These are phyloP conservation scores for Drosophila paranaensis DNA, from an alignment of 2,888 invertebrate genomes.

Conservation along the genomic window DNA sequence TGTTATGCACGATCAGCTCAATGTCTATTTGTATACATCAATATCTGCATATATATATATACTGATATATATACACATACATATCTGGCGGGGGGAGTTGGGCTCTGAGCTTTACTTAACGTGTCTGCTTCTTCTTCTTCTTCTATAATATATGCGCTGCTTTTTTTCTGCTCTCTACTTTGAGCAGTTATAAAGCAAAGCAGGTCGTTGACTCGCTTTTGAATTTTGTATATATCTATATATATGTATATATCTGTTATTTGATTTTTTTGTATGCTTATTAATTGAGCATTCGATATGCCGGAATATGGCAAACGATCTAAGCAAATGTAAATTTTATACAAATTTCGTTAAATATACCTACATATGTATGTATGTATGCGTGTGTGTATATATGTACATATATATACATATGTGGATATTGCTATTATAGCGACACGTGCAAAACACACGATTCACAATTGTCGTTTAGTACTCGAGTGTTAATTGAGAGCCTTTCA, in stretches of 20 bases:
- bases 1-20: conserved; percentile 76
- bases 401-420: neutral
- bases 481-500: neutral
- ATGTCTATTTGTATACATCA: conserved; percentile 43
- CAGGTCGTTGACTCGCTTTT: conserved; percentile 80
- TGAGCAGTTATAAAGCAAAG: conserved; percentile 79
- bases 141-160: conserved; percentile 43
- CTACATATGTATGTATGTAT: too few relatives aligned
- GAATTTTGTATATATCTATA: conserved; percentile 34
- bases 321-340: conserved; percentile 16
- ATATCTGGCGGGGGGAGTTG: conserved; percentile 23
- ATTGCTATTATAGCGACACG: conserved; percentile 33
- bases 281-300: conserved; percentile 83
- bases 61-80: neutral
- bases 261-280: conserved; percentile 71
- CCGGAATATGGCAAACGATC: conserved; percentile 58
- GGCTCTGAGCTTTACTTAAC: conserved; percentile 44
- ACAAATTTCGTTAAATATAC: neutral
- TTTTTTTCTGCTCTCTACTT: conserved; percentile 33
- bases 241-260: too few relatives aligned
- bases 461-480: neutral
- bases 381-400: conserved; percentile 2
- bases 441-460: conserved; percentile 49
- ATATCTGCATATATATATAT: neutral
- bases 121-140: conserved; percentile 39